Conservation (phyloP, 2,113 vertebrate species). For the Periophthalmus modestus region DNA sequence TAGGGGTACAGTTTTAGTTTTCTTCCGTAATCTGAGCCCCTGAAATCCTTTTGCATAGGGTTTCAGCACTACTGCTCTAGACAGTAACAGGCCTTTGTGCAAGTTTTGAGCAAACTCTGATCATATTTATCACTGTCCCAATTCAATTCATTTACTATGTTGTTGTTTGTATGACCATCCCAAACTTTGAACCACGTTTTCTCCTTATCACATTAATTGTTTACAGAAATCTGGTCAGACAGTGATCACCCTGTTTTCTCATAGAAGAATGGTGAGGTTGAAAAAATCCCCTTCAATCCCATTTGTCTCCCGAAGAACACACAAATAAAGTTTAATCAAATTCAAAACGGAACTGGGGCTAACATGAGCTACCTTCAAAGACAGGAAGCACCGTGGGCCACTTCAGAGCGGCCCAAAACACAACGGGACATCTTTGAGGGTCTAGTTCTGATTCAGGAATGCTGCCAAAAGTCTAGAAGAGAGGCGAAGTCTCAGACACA, state of each 20-base stretch:
- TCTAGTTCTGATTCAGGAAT: constrained; percentile 11
- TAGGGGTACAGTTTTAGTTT: no score
- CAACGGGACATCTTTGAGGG: constrained; percentile 37
- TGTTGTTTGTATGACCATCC: background rate
- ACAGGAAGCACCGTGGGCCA: constrained; percentile 29
- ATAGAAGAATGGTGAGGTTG: background rate
- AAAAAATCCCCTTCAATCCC: no score
- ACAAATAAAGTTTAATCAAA: background rate
- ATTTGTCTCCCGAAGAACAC: background rate
- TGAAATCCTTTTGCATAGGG: no score
- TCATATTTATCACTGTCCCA: background rate
- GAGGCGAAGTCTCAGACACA: constrained; percentile 45
- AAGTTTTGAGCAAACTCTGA: background rate
- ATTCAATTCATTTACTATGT: background rate
- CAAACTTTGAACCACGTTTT: background rate
- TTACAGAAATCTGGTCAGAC: background rate
- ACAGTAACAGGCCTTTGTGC: background rate
- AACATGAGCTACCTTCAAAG: constrained; percentile 40
- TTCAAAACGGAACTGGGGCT: background rate
- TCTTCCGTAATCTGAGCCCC: no score
- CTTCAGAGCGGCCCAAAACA: constrained; percentile 21
- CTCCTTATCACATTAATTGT: background rate
- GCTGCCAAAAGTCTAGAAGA: constrained; percentile 19
- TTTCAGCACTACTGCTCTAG: background rate
- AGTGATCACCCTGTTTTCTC: background rate